Evolutionary conservation across 2,888 invertebrate genomes (phyloP), one percentile per base, ranked within the genome.

Genomic region (Noctua pronuba): DNA sequence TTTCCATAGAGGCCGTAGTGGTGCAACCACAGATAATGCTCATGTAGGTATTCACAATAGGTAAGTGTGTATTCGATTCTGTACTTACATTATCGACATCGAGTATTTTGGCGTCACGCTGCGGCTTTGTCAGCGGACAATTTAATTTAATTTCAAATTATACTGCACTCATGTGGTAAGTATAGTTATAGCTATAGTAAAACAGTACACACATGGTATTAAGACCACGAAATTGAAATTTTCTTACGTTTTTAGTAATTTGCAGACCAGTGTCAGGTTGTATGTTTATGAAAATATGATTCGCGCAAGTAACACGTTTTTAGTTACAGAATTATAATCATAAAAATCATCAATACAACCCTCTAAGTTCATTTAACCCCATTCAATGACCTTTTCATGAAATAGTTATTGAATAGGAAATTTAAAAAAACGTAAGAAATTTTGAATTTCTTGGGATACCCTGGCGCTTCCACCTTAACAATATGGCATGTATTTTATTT

Each of bases 1-100:
- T 66, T 66, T 80, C 24, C 21, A 72, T 35, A 65, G 41, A 66
- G 28, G n/a, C 41, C 31, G 46, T 66, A 41, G 18, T 46, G 31
- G n/a, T 35, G 7, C 28, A 62, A 24, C 49, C 46, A 62, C 38
- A 28, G 31, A 49, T 24, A 41, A 49, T 75, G 21, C 60, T 35
- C 21, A 65, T 62, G 21, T 49, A 28, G 31, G n/a, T 41, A n/a
- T 41, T 72, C 46, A 46, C 31, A n/a, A 35, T 35, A 72, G 44
- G n/a, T 21, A 35, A 35, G 18, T 35, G 21, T 31, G 21, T 21
- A 35, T 58, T 28, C 21, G 62, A 62, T 62, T 35, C 10, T 35
- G 10, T 35, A 35, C 35, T 4, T 35, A 62, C 10, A 21, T 21
- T 35, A 31, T 31, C 31, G 60, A 21, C 10, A 35, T 62, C 21